Conservation (phyloP, 2,888 invertebrate genomes). For the Rhagonycha lutea region DNA sequence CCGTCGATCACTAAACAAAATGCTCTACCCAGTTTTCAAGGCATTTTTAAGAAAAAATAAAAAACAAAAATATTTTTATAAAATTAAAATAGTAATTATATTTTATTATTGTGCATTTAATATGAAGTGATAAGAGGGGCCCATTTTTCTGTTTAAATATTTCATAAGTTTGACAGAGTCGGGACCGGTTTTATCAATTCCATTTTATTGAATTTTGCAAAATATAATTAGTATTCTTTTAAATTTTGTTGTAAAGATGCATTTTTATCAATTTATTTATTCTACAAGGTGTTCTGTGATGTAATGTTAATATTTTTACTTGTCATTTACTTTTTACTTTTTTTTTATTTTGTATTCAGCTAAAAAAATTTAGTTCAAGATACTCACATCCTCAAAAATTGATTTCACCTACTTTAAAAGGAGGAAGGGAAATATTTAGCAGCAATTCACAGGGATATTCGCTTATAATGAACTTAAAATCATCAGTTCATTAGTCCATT, state of each 20-base stretch:
- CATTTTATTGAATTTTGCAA: background rate
- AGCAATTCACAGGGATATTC: too few species aligned
- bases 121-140: background rate
- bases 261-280: background rate
- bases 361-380: too few species aligned
- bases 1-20: conserved; percentile 51
- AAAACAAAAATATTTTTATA: background rate
- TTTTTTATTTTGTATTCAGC: too few species aligned
- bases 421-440: too few species aligned
- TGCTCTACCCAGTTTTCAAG: conserved; percentile 53
- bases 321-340: too few species aligned
- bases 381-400: too few species aligned
- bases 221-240: background rate
- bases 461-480: too few species aligned
- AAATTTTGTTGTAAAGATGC: background rate
- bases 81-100: background rate
- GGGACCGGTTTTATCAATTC: background rate
- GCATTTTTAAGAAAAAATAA: conserved; percentile 57
- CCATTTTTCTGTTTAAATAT: background rate
- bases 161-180: background rate
- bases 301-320: background rate
- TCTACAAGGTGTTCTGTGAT: background rate
- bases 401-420: too few species aligned
- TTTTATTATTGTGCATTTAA: background rate
- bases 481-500: too few species aligned